These are phyloP conservation scores for Todiramphus chloris DNA, from an alignment of 2,113 vertebrate species.

Conservation along the genomic window DNA sequence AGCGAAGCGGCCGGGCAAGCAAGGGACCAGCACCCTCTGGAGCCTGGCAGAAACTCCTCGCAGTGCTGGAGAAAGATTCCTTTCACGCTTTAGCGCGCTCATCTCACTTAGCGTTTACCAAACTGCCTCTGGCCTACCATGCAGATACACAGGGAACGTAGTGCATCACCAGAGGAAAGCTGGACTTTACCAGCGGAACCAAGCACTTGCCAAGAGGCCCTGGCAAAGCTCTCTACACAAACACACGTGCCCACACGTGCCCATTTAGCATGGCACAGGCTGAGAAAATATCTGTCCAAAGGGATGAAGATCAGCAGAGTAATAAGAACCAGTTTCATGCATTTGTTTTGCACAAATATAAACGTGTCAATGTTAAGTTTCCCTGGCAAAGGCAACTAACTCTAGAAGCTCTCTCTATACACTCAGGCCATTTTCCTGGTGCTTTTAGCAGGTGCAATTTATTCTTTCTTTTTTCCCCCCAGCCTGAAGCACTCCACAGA, in stretches of 20 bases:
- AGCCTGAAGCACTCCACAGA: slow-evolving; percentile 37
- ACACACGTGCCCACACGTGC: not conserved
- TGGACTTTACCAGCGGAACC: not conserved
- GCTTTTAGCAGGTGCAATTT: not conserved
- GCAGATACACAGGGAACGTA: not conserved
- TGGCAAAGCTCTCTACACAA: not conserved
- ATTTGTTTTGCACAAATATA: not conserved
- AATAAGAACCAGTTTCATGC: not conserved
- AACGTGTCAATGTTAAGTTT: not conserved
- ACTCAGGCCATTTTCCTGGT: not conserved
- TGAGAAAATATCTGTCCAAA: slow-evolving; percentile 40
- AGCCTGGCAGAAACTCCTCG: not conserved
- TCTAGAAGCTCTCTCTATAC: not conserved
- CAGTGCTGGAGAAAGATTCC: not conserved
- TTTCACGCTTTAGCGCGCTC: not conserved
- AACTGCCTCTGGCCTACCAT: not conserved
- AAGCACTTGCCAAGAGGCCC: not conserved
- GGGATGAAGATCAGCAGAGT: not conserved
- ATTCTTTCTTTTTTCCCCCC: slow-evolving; percentile 35
- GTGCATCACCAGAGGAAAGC: not conserved
- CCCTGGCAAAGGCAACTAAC: not conserved
- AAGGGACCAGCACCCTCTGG: not conserved
- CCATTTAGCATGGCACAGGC: slow-evolving; percentile 41
- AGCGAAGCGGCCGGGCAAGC: not conserved
- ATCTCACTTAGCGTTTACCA: not conserved